A percentile compares a stretch with the other conserved stretches of the same genome.
Evolutionary conservation across 1,140 invertebrate species (phyloP).

Genomic region (Episyrphus balteatus): DNA sequence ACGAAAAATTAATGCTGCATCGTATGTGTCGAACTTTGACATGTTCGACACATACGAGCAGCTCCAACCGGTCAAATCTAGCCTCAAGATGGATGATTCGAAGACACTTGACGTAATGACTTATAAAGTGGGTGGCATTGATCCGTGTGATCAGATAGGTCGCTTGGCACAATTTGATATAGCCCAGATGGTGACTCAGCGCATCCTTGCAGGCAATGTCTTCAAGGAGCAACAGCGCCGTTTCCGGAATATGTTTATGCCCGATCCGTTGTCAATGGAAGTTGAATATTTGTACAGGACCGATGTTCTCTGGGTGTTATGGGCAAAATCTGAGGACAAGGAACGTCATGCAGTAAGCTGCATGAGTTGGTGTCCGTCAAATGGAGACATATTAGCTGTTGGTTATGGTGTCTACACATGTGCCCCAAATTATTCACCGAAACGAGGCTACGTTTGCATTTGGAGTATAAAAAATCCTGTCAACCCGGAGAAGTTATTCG

Average conservation of each 20-base stretch:
- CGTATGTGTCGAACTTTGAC: slow-evolving; percentile 60
- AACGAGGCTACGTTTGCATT: slow-evolving; percentile 45
- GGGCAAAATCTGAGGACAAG: slow-evolving; percentile 14
- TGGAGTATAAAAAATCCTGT: slow-evolving; percentile 81
- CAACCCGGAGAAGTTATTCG: slow-evolving; percentile 61
- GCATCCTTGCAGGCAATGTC: slow-evolving; percentile 54
- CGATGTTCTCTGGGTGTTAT: slow-evolving; percentile 51
- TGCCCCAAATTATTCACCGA: slow-evolving; percentile 16
- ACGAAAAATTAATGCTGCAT: slow-evolving; percentile 42
- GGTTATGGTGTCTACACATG: slow-evolving; percentile 52
- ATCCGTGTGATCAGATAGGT: slow-evolving; percentile 28
- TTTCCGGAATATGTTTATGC: slow-evolving; percentile 49
- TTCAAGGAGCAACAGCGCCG: slow-evolving; percentile 50
- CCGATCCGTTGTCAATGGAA: slow-evolving; percentile 47
- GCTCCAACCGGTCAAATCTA: slow-evolving; percentile 30
- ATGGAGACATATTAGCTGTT: slow-evolving; percentile 53
- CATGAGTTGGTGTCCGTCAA: slow-evolving; percentile 52
- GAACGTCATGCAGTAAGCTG: slow-evolving; percentile 40
- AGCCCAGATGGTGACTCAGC: slow-evolving; percentile 49
- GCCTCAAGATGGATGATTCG: slow-evolving; percentile 37
- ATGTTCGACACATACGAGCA: slow-evolving; percentile 55
- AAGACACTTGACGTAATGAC: slow-evolving; percentile 29
- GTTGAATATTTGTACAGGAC: slow-evolving; percentile 52
- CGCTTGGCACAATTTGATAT: slow-evolving; percentile 43
- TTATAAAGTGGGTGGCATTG: slow-evolving; percentile 26